Percentiles rank a stretch among this genome's conserved stretches.
Evolutionary conservation across 2,113 vertebrate genomes (phyloP).

Genomic region (Notarius lentiginosus): DNA sequence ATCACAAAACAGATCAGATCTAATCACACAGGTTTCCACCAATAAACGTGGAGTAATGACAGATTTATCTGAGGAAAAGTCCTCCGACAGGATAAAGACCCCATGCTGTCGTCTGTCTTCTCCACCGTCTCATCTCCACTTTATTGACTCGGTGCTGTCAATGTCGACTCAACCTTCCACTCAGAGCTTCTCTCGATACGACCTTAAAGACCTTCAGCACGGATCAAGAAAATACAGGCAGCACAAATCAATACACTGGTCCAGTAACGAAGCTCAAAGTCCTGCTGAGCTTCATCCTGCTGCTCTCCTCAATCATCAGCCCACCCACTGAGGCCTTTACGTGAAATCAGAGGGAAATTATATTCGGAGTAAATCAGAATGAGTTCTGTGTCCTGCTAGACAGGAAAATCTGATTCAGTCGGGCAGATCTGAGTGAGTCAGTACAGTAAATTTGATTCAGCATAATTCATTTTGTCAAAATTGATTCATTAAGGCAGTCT

Average conservation of each 20-base stretch:
- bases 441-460: not conserved
- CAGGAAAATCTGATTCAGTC: not conserved
- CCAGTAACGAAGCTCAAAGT: not conserved
- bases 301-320: not conserved
- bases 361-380: not conserved
- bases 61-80: not conserved
- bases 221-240: not conserved
- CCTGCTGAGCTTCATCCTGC: constrained; percentile 11
- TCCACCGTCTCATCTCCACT: not conserved
- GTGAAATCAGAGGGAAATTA: not conserved
- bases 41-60: not conserved
- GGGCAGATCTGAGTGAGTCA: not conserved
- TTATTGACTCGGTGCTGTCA: not conserved
- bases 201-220: constrained; percentile 10
- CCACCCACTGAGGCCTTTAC: not conserved
- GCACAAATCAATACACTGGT: not conserved
- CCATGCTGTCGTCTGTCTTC: not conserved
- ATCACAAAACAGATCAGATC: no score
- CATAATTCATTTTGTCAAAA: not conserved
- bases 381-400: not conserved
- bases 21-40: not conserved
- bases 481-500: not conserved
- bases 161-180: constrained; percentile 3
- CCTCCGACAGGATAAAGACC: not conserved
- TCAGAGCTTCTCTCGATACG: not conserved